Evolutionary conservation across 1,140 invertebrate genomes (phyloP).

Genomic region (Drosophila dunni): DNA sequence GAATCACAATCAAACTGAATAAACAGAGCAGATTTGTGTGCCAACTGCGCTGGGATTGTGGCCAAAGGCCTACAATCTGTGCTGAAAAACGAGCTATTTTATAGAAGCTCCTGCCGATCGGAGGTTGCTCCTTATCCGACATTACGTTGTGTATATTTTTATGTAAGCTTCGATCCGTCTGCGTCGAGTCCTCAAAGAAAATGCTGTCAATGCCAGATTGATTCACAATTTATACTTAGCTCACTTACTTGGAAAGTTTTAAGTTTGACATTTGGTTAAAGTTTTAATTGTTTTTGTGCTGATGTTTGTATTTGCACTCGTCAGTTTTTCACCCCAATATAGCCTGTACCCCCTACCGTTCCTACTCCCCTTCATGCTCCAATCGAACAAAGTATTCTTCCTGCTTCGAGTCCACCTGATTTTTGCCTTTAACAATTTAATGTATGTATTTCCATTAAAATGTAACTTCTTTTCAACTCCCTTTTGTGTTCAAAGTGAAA

Average conservation of each 20-base stretch:
- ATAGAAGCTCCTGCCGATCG: conserved; percentile 65
- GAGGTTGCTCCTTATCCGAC: conserved; percentile 42
- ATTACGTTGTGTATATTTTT: conserved; percentile 38
- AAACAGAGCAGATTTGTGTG: conserved; percentile 44
- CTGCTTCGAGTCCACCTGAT: too few relatives aligned
- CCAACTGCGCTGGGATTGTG: conserved; percentile 44
- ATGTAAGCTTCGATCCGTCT: not conserved
- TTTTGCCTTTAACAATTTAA: too few relatives aligned
- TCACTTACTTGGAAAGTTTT: conserved; percentile 12
- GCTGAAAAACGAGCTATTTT: conserved; percentile 65
- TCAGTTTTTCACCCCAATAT: not conserved
- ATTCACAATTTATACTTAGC: conserved; percentile 49
- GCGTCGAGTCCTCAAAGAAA: conserved; percentile 40
- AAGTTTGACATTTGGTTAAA: conserved; percentile 58
- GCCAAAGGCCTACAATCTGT: conserved; percentile 72
- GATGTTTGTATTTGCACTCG: conserved; percentile 53
- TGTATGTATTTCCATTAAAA: too few relatives aligned
- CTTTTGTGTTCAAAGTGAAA: too few relatives aligned
- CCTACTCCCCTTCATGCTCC: not conserved
- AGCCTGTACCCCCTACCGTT: too few relatives aligned
- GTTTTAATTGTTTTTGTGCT: conserved; percentile 76
- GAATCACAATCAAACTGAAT: conserved; percentile 61
- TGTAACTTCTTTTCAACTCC: too few relatives aligned
- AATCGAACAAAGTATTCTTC: not conserved
- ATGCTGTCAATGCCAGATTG: not conserved